These are phyloP conservation scores for Pteruthius melanotis DNA, from an alignment of 2,113 vertebrate genomes.

Conservation along the genomic window DNA sequence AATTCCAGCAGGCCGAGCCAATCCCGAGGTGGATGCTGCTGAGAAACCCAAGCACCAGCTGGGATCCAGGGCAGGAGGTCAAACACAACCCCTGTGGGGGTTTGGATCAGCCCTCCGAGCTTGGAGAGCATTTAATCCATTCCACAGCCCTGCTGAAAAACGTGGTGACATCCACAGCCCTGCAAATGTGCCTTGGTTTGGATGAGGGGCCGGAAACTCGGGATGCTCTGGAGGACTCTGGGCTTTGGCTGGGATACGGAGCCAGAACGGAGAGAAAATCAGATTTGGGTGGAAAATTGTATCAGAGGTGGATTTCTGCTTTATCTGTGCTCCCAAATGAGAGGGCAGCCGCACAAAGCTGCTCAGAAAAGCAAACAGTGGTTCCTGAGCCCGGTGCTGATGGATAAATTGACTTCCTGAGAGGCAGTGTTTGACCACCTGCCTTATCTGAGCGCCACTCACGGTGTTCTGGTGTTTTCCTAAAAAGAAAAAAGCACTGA, in stretches of 20 bases:
- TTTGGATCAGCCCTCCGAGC: background rate
- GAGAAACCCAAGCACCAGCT: background rate
- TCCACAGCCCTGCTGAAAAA: background rate
- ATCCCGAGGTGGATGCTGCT: background rate
- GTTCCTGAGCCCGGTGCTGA: background rate
- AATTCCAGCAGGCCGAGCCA: slow-evolving; percentile 6
- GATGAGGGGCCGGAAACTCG: background rate
- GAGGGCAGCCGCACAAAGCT: background rate
- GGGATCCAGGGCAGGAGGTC: background rate
- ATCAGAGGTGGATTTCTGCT: background rate
- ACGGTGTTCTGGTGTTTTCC: background rate
- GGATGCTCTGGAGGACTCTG: background rate
- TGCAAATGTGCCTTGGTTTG: background rate
- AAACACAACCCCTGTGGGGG: background rate
- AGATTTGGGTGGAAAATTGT: background rate
- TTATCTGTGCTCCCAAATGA: background rate
- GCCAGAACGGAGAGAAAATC: background rate
- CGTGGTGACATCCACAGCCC: background rate
- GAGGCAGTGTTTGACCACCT: background rate
- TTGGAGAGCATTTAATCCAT: background rate
- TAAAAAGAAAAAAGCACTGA: background rate
- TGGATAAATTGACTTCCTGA: background rate
- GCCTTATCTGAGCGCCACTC: background rate
- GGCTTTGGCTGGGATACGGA: background rate
- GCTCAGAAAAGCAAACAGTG: background rate